phyloP scores from a whole-genome alignment of 2,797 vertebrate genomes.

The Hirundo rustica region DNA sequence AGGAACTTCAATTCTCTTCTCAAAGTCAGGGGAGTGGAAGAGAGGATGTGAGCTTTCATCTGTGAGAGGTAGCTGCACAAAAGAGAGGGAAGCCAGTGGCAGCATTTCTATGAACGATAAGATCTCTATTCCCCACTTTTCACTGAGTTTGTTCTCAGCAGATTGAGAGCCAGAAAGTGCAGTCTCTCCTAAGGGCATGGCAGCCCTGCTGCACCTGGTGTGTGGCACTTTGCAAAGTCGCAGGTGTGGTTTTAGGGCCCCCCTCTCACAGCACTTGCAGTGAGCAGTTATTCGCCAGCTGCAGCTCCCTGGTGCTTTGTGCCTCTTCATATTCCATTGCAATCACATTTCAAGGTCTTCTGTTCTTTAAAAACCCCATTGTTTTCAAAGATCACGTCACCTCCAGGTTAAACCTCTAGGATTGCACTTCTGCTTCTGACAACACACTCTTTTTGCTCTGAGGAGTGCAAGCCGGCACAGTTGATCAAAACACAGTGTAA shows the following conservation, averaged over 20 bases:
- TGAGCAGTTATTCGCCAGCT: neutral
- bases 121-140: neutral
- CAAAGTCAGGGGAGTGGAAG: neutral
- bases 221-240: neutral
- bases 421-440: neutral
- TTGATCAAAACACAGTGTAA: constrained; percentile 31
- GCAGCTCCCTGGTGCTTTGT: neutral
- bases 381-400: neutral
- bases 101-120: neutral
- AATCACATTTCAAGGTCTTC: neutral
- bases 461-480: neutral
- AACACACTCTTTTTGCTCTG: neutral
- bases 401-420: neutral
- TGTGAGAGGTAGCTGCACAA: neutral
- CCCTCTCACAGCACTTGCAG: neutral
- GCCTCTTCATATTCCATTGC: neutral
- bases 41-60: neutral
- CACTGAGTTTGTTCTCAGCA: neutral
- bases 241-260: neutral
- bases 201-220: neutral
- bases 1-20: neutral
- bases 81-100: neutral
- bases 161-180: neutral
- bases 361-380: neutral
- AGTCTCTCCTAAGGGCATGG: neutral